Conservation (phyloP, 2,888 invertebrate species). For the Maniola hyperantus region DNA sequence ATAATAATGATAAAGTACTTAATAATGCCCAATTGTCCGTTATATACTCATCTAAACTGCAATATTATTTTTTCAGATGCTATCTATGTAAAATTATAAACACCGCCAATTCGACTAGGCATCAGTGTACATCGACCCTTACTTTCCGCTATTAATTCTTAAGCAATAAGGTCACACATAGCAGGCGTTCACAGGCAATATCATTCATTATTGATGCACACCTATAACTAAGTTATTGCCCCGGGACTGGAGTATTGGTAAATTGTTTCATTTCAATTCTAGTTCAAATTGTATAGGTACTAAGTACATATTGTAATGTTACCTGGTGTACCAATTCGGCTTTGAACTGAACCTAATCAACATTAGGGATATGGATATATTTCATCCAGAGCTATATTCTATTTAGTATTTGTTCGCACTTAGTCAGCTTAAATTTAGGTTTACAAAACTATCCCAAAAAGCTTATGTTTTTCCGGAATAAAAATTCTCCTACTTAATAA, state of each 20-base stretch:
- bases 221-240: background rate
- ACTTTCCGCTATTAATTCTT: too few relatives aligned
- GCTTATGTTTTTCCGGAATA: too few relatives aligned
- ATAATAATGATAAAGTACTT: too few relatives aligned
- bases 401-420: background rate
- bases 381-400: background rate
- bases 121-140: too few relatives aligned
- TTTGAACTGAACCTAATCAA: background rate
- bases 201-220: background rate
- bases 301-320: slow-evolving; percentile 2
- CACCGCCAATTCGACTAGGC: too few relatives aligned
- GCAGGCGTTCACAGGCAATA: background rate
- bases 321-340: background rate
- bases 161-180: too few relatives aligned
- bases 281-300: slow-evolving; percentile 6
- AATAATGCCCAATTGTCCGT: too few relatives aligned
- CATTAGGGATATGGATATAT: background rate
- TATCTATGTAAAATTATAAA: too few relatives aligned
- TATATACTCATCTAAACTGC: too few relatives aligned
- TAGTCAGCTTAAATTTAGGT: background rate
- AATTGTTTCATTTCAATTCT: background rate
- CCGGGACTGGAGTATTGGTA: background rate
- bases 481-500: too few relatives aligned
- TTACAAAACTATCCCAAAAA: too few relatives aligned
- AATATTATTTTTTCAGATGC: too few relatives aligned